Conservation (phyloP, 2,797 vertebrate genomes). For the Arnoldichthys spilopterus region DNA sequence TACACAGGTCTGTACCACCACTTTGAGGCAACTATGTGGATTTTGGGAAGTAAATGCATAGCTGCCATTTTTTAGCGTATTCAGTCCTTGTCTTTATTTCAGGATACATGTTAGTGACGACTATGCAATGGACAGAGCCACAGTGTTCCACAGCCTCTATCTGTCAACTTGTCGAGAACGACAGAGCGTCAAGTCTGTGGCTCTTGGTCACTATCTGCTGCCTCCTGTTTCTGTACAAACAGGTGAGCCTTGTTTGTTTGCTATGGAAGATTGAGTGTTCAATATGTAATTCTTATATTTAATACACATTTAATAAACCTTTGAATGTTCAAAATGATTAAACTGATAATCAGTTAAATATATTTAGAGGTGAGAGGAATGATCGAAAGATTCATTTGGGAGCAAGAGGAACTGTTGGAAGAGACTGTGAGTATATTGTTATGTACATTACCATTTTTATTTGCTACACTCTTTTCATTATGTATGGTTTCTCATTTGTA, state of each 20-base stretch:
- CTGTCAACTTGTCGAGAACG: conserved; percentile 73
- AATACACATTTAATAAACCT: no score
- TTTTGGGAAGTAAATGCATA: neutral
- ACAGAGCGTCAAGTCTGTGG: conserved; percentile 70
- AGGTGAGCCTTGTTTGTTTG: conserved; percentile 73
- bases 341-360: neutral
- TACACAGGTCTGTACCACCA: neutral
- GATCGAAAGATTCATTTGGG: conserved; percentile 90
- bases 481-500: neutral
- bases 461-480: neutral
- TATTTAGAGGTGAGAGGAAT: conserved; percentile 83
- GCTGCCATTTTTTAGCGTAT: neutral
- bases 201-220: conserved; percentile 89
- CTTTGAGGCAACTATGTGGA: neutral
- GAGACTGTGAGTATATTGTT: conserved; percentile 63
- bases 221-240: conserved; percentile 88
- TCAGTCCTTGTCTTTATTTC: conserved; percentile 37
- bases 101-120: conserved; percentile 87
- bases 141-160: conserved; percentile 88
- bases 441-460: neutral
- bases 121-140: conserved; percentile 84
- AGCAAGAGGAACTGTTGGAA: conserved; percentile 68
- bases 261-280: neutral
- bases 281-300: neutral
- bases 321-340: neutral